Conservation (phyloP, 2,888 invertebrate genomes). For the Digitonthophagus gazella region DNA sequence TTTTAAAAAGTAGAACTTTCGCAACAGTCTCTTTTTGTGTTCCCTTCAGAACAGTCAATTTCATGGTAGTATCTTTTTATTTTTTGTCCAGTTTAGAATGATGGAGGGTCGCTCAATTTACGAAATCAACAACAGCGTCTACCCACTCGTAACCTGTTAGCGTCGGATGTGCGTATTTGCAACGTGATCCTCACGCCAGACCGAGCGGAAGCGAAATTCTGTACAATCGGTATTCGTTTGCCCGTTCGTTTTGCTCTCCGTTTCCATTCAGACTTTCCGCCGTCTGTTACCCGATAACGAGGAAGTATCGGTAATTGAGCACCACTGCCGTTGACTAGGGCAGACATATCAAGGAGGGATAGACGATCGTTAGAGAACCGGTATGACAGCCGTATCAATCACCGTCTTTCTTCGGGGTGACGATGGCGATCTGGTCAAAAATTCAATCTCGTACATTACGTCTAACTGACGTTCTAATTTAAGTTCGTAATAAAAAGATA, state of each 20-base stretch:
- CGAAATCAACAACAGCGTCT: too few relatives aligned
- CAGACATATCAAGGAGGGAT: conserved; percentile 20
- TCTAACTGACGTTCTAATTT: not conserved
- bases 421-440: not conserved
- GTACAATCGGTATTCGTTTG: not conserved
- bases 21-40: too few relatives aligned
- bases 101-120: too few relatives aligned
- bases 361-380: conserved; percentile 18
- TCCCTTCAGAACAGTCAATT: too few relatives aligned
- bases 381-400: conserved; percentile 24
- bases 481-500: not conserved
- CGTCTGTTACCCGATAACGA: conserved; percentile 18
- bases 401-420: not conserved
- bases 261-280: conserved; percentile 7
- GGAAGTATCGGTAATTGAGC: conserved; percentile 25
- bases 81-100: too few relatives aligned
- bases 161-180: too few relatives aligned
- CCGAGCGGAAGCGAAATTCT: not conserved
- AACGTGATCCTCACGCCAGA: not conserved
- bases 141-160: too few relatives aligned
- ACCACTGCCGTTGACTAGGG: conserved; percentile 18
- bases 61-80: too few relatives aligned
- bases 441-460: not conserved
- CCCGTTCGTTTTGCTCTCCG: not conserved
- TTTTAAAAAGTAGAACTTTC: too few relatives aligned